A percentile compares a stretch with the other conserved stretches of the same genome.
Conservation (phyloP, 1,140 invertebrate genomes). For the Drosophila quadrilineata region DNA sequence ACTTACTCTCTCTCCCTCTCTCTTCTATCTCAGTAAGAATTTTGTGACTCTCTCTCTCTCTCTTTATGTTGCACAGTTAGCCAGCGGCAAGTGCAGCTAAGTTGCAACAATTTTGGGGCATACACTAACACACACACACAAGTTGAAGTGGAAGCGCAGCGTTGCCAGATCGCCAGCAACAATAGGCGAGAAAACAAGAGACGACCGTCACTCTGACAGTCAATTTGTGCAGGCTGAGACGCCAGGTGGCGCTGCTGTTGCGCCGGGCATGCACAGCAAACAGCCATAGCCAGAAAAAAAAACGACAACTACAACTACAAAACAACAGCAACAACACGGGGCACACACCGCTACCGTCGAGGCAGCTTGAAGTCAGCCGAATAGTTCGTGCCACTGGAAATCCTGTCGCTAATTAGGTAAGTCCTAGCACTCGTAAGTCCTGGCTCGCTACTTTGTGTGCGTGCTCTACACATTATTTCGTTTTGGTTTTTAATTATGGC, state of each 20-base stretch:
- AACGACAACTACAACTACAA: not conserved
- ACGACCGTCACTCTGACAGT: conserved; percentile 3
- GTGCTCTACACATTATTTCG: conserved; percentile 55
- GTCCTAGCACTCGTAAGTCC: conserved; percentile 19
- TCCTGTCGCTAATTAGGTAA: conserved; percentile 72
- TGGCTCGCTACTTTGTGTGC: not conserved
- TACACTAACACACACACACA: no score
- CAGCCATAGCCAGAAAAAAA: not conserved
- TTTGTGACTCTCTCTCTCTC: not conserved
- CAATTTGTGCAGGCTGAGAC: not conserved
- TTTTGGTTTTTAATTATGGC: conserved; percentile 57
- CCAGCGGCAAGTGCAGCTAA: conserved; percentile 59
- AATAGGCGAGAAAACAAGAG: conserved; percentile 12
- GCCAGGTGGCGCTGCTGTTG: conserved; percentile 26
- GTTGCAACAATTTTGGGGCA: conserved; percentile 52
- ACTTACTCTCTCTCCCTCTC: conserved; percentile 3
- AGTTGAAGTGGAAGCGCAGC: conserved; percentile 10
- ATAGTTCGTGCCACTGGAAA: conserved; percentile 54
- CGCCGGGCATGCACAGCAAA: conserved; percentile 26
- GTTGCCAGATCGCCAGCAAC: conserved; percentile 36
- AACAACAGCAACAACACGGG: conserved; percentile 25
- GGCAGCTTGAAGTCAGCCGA: conserved; percentile 18
- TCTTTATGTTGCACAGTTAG: conserved; percentile 17
- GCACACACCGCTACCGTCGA: no score
- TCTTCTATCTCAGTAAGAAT: no score